phyloP scores from a whole-genome alignment of 2,113 vertebrate genomes.

The Emydura subglobosa region DNA sequence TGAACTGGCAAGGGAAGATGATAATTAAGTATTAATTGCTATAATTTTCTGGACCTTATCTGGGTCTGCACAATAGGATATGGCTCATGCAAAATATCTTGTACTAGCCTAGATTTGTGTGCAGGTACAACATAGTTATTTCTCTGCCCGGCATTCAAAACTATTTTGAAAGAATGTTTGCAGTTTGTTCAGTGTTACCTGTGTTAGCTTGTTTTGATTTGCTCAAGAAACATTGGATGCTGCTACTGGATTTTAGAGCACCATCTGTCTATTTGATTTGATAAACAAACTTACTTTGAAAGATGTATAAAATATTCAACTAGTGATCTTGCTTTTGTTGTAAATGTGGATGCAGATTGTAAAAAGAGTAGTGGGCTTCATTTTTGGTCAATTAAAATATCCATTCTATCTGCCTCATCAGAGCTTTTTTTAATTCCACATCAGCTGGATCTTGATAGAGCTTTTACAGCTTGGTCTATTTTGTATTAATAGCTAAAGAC shows the following conservation, averaged over 20 bases:
- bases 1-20: neutral
- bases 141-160: neutral
- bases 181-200: neutral
- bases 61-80: neutral
- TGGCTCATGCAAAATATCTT: neutral
- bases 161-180: neutral
- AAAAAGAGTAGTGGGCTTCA: neutral
- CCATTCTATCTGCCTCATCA: no score
- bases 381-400: neutral
- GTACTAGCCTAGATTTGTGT: neutral
- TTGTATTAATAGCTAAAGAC: no score
- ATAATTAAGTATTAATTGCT: neutral
- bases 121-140: neutral
- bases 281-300: neutral
- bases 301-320: neutral
- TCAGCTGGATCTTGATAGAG: no score
- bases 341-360: neutral
- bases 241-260: neutral
- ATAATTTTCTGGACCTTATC: neutral
- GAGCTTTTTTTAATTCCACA: no score
- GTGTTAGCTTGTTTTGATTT: neutral
- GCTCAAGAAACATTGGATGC: rapidly evolving
- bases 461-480: neutral
- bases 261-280: neutral
- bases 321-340: neutral